Evolutionary conservation across 2,888 invertebrate species (phyloP).

Genomic region (Melieria omissa): DNA sequence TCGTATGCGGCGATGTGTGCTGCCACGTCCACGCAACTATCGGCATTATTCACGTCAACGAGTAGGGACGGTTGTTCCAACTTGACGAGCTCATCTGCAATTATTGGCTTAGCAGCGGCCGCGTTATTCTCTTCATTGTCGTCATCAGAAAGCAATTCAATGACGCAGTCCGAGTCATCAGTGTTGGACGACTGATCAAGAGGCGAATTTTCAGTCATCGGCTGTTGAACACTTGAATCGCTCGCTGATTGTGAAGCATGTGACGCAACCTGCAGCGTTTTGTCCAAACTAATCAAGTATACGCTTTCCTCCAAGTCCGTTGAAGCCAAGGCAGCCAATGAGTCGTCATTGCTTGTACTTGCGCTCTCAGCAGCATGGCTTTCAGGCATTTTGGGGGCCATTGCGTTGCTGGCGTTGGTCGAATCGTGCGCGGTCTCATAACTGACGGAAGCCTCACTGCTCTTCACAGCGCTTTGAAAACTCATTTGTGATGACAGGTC

Average conservation of each 20-base stretch:
- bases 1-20: conserved; percentile 14
- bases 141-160: conserved; percentile 24
- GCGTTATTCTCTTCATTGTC: conserved; percentile 4
- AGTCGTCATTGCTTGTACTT: too few species aligned
- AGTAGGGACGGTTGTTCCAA: not conserved
- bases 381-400: not conserved
- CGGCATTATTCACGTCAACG: not conserved
- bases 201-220: not conserved
- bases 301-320: not conserved
- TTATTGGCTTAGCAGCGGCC: not conserved
- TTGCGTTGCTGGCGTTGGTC: conserved; percentile 40
- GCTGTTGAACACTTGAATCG: too few species aligned
- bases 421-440: conserved; percentile 62
- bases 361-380: too few species aligned
- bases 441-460: conserved; percentile 46
- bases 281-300: conserved; percentile 53
- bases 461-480: conserved; percentile 53
- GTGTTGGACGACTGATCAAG: not conserved
- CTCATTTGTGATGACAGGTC: conserved; percentile 51
- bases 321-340: too few species aligned
- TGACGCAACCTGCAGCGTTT: conserved; percentile 38
- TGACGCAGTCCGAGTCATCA: conserved; percentile 14
- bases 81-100: not conserved
- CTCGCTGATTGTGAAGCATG: too few species aligned
- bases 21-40: conserved; percentile 7